Percentiles rank a stretch among this genome's conserved stretches.
Evolutionary conservation across 1,140 invertebrate genomes (phyloP).

Genomic region (Mamestra configurata): DNA sequence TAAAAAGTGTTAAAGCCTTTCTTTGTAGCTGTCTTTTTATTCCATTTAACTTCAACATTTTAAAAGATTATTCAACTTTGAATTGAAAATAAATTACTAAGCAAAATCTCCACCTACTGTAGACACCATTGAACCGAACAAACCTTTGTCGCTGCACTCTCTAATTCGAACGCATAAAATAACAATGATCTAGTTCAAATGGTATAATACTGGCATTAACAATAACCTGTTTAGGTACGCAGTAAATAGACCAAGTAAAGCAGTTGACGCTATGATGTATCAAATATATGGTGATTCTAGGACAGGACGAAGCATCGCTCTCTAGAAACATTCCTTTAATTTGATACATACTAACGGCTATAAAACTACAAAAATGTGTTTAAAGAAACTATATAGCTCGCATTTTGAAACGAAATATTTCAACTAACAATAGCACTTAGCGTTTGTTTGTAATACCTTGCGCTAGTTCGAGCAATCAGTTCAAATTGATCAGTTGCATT

Average conservation of each 20-base stretch:
- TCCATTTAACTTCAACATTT: too few species aligned
- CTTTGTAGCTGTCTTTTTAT: background rate
- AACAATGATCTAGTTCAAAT: conserved; percentile 24
- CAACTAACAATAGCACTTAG: background rate
- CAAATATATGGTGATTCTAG: background rate
- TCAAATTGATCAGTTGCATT: conserved; percentile 47
- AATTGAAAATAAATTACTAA: background rate
- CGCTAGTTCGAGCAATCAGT: conserved; percentile 39
- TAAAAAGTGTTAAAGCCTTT: conserved; percentile 12
- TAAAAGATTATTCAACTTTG: background rate
- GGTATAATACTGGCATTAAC: conserved; percentile 28
- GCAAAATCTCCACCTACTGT: background rate
- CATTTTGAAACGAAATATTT: conserved; percentile 8
- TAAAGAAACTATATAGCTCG: background rate
- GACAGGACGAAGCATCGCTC: background rate
- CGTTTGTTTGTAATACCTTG: conserved; percentile 15
- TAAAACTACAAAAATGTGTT: background rate
- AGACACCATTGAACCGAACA: background rate
- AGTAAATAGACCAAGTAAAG: conserved; percentile 33
- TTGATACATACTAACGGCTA: background rate
- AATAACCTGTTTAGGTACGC: conserved; percentile 44
- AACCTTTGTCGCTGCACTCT: conserved; percentile 28
- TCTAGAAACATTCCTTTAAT: background rate
- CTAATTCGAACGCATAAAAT: conserved; percentile 39
- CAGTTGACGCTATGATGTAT: conserved; percentile 10